phyloP scores from a whole-genome alignment of 2,113 vertebrate species.

The Daubentonia madagascariensis region DNA sequence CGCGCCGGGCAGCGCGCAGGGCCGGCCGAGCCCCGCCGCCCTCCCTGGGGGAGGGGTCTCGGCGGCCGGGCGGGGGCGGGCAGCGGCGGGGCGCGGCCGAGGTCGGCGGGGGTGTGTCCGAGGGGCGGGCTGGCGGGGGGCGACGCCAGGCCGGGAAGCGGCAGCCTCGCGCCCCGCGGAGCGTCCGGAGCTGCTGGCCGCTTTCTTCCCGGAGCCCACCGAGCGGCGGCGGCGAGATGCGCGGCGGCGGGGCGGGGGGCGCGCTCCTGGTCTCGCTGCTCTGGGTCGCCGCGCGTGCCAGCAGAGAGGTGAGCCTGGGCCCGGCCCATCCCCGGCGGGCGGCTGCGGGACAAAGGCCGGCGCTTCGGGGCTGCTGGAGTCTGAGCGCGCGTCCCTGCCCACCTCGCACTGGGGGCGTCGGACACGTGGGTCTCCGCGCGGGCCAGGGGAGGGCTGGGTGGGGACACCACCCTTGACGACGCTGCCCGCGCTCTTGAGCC shows the following conservation, averaged over 20 bases:
- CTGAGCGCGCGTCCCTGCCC: neutral
- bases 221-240: slow-evolving; percentile 36
- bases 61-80: neutral
- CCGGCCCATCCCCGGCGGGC: neutral
- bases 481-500: neutral
- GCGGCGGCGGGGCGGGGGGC: neutral
- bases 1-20: too few species aligned
- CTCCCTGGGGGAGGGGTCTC: neutral
- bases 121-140: neutral
- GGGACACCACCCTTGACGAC: neutral
- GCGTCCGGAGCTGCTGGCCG: neutral
- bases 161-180: neutral
- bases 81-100: slow-evolving; percentile 10
- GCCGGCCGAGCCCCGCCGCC: neutral
- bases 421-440: neutral
- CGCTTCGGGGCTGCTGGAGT: neutral
- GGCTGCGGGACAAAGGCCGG: slow-evolving; percentile 48
- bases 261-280: slow-evolving; percentile 66
- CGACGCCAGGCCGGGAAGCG: neutral
- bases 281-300: slow-evolving; percentile 73
- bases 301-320: slow-evolving; percentile 81
- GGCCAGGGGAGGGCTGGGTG: neutral
- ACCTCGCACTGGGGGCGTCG: neutral
- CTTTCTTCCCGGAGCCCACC: neutral
- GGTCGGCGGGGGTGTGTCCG: slow-evolving; percentile 42